Conservation (phyloP, 2,797 vertebrate genomes). For the Lophotriccus pileatus region DNA sequence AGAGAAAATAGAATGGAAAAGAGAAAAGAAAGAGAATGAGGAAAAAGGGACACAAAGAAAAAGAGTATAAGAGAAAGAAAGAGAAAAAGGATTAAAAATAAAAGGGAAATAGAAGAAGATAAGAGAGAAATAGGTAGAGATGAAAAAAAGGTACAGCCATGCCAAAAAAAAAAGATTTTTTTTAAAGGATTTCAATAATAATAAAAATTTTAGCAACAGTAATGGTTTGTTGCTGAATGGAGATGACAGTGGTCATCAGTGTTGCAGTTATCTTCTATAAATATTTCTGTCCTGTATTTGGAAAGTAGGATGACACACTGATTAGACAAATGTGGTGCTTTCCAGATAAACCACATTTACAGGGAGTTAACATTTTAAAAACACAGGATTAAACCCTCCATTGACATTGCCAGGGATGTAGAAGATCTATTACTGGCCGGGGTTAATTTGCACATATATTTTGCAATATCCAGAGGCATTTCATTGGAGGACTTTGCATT, state of each 20-base stretch:
- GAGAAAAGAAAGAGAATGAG: accelerated
- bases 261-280: not conserved
- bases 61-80: not conserved
- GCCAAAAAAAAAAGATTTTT: not conserved
- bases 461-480: not conserved
- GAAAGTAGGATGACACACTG: not conserved
- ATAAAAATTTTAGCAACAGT: not conserved
- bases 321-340: conserved; percentile 2
- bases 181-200: not conserved
- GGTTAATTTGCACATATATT: conserved; percentile 30
- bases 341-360: conserved; percentile 3
- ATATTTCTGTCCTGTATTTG: not conserved
- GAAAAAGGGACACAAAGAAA: not conserved
- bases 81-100: not conserved
- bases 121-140: not conserved
- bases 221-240: not conserved
- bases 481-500: not conserved
- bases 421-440: not conserved
- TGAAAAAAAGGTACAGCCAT: not conserved
- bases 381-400: not conserved
- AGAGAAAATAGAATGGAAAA: not conserved
- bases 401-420: not conserved
- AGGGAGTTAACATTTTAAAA: not conserved
- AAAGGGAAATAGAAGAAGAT: not conserved
- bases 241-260: not conserved